phyloP scores from a whole-genome alignment of 2,113 vertebrate genomes.

The Callochromis pleurospilus region DNA sequence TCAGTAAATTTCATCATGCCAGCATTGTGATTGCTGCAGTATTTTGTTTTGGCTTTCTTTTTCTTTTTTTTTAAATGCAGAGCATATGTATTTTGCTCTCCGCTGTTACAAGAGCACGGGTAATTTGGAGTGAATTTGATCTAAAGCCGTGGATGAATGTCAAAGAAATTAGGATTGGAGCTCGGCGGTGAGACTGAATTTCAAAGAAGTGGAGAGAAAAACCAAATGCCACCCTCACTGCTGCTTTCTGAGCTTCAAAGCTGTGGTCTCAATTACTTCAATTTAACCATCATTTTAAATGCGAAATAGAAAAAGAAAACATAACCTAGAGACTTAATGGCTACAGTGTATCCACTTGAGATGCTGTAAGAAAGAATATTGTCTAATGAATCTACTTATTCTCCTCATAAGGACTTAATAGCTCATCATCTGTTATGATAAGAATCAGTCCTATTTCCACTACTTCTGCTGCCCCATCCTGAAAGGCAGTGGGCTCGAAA shows the following conservation, averaged over 20 bases:
- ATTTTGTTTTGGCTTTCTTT: neutral
- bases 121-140: neutral
- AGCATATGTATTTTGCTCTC: neutral
- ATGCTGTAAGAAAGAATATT: neutral
- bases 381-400: neutral
- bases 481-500: neutral
- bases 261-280: neutral
- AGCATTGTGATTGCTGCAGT: neutral
- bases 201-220: neutral
- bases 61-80: neutral
- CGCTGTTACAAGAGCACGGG: neutral
- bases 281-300: neutral
- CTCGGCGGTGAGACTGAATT: neutral
- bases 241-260: neutral
- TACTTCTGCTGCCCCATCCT: neutral
- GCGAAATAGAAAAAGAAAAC: neutral
- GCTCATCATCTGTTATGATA: neutral
- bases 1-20: slow-evolving; percentile 14
- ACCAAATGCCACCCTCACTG: neutral
- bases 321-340: fast-evolving
- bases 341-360: neutral
- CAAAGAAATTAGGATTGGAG: neutral
- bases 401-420: neutral
- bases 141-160: neutral
- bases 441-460: neutral